Evolutionary conservation across 1,140 invertebrate genomes (phyloP), one percentile per base, ranked within the genome.

Genomic region (Drosophila dunni): DNA sequence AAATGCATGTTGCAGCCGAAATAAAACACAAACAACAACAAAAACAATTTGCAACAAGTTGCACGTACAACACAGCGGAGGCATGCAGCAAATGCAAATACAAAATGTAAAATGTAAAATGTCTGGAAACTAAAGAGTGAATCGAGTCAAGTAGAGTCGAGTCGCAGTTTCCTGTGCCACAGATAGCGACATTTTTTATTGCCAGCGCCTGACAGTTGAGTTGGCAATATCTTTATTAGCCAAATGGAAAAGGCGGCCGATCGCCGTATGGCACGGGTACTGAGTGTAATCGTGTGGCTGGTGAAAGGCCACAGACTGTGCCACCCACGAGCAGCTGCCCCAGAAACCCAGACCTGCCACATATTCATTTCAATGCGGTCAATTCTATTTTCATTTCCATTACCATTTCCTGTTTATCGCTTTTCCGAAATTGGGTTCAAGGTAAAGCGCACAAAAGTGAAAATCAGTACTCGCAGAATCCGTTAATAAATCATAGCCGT

Each of bases 111-210:
- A 56, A 71, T 67, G 54, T 38, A 56, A 56, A 45, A 44, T 65
- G 75, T 50, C 67, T 57, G 53, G 46, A 40, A 11, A 40, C 6
- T 4, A 3, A 46, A 9, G 44, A 61, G 70, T 40, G 44, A 58
- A 54, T 44, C 61, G 53, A 62, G 60, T 48, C 6, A 7, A n/a
- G n/a, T 11, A 2, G n/a, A 82, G 70, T 46, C 60, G 42, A 29
- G 17, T 34, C 40, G 51, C 34, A 29, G 83, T 77, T 88, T 86
- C 82, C 82, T 86, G 82, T 86, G 82, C 68, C 82, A 74, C 83
- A 86, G 83, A 86, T 86, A 86, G 81, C 81, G 75, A 85, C 78
- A 85, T 83, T 84, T 84, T 86, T 79, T 86, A 86, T 82, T 57
- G 75, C 65, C 72, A 57, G 56, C 53, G 65, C 42, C 50, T 68